Percentiles rank a stretch among this genome's conserved stretches.
These are phyloP conservation scores for Heliconius aoede DNA, from an alignment of 2,888 invertebrate species.

Conservation along the genomic window DNA sequence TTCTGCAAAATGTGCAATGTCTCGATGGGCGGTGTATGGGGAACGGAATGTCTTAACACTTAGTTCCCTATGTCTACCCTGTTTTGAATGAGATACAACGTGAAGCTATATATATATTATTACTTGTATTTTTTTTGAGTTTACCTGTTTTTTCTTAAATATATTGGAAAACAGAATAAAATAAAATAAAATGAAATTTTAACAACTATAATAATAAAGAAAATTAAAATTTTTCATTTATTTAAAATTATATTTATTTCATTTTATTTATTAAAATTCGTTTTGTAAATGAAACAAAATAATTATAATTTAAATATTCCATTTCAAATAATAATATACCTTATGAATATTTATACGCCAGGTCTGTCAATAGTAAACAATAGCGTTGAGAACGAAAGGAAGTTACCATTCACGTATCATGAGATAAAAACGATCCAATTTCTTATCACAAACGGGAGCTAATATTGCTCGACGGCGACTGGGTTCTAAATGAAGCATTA, in stretches of 20 bases:
- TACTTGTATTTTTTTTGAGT: neutral
- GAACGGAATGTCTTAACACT: too few species aligned
- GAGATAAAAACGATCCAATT: constrained; percentile 54
- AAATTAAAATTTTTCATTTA: too few species aligned
- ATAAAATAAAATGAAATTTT: too few species aligned
- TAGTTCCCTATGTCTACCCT: too few species aligned
- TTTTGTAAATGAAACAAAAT: neutral
- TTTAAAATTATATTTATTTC: too few species aligned
- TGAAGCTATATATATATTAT: neutral
- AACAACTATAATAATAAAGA: too few species aligned
- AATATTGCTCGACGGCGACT: neutral
- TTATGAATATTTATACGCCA: neutral
- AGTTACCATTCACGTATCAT: constrained; percentile 39
- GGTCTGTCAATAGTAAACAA: constrained; percentile 12
- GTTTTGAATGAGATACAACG: too few species aligned
- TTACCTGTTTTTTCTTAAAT: neutral
- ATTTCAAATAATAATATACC: neutral
- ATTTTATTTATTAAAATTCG: too few species aligned
- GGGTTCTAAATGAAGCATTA: neutral
- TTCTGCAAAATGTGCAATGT: neutral
- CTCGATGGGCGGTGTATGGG: neutral
- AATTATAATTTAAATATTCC: neutral
- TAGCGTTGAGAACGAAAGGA: constrained; percentile 36
- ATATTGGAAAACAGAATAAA: neutral
- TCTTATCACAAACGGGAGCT: constrained; percentile 48